Evolutionary conservation across 2,888 invertebrate genomes (phyloP), one percentile per base, ranked within the genome.

Genomic region (Hyalella azteca): DNA sequence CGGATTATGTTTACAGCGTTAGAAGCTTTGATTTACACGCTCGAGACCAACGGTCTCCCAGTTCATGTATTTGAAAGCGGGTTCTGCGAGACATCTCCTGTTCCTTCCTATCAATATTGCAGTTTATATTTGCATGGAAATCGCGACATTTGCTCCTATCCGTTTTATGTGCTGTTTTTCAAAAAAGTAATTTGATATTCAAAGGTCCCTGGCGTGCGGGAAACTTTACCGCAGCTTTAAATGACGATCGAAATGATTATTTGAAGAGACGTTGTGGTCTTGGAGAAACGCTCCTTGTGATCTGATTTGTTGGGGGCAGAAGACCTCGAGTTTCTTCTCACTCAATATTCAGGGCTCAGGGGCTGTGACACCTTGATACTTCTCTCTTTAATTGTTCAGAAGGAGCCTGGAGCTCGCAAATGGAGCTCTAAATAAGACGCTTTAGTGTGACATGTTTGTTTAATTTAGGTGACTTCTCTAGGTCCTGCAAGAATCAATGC

Each of bases 71-170:
- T 54, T 54, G 22, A 29, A 54, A 54, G 54, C 13, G 13, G 29
- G 7, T 54, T 29, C 54, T 29, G 2, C 26, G 66, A 11, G 66
- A n/a, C n/a, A 29, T 66, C 36, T 36, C 19, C 36, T 19, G 29
- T 19, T 22, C 13, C 60, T 60, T 15, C 36, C 66, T 66, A 66
- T 66, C 66, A 66, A 66, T 66, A 66, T 66, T 29, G 11, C n/a
- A 19, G n/a, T n/a, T 36, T 13, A 36, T 32, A 66, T 66, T 66
- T 66, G 66, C 66, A 66, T 66, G 39, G 36, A 66, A 66, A 66
- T 66, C 66, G 66, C n/a, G 66, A 66, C 66, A 66, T 66, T 66
- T 66, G 29, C 66, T 22, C 66, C 29, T 66, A n/a, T 66, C 36
- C 36, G 36, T 66, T 66, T 66, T 66, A 4, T 2, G 66, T 36